These are phyloP conservation scores for Apodemus speciosus DNA, from an alignment of 2,113 vertebrate species.

Conservation along the genomic window DNA sequence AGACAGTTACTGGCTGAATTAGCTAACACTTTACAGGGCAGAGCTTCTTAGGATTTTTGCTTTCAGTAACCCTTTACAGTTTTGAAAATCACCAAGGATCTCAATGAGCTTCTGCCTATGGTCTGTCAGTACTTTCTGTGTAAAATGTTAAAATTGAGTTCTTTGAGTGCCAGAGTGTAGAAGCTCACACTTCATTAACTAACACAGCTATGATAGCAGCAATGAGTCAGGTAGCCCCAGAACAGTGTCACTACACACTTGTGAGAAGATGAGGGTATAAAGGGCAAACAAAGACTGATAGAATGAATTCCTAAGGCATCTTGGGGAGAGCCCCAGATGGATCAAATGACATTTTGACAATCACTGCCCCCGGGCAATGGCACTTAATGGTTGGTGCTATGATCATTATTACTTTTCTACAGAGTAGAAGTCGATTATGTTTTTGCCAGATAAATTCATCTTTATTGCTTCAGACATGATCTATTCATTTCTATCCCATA, in stretches of 20 bases:
- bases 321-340: background rate
- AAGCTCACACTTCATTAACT: background rate
- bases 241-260: background rate
- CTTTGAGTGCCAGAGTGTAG: no score
- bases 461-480: background rate
- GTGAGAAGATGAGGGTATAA: background rate
- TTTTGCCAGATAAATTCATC: background rate
- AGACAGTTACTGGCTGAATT: background rate
- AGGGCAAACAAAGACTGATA: background rate
- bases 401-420: background rate
- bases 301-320: background rate
- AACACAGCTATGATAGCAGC: rapidly evolving
- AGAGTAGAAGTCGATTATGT: background rate
- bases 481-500: background rate
- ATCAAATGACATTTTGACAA: no score
- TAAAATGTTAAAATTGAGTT: background rate
- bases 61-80: background rate
- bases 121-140: background rate
- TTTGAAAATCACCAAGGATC: background rate
- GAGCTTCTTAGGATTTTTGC: background rate
- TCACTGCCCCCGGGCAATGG: background rate
- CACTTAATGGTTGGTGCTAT: background rate
- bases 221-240: background rate
- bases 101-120: background rate
- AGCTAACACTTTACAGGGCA: background rate